Conservation (phyloP, 2,888 invertebrate species). For the Carcina quercana region DNA sequence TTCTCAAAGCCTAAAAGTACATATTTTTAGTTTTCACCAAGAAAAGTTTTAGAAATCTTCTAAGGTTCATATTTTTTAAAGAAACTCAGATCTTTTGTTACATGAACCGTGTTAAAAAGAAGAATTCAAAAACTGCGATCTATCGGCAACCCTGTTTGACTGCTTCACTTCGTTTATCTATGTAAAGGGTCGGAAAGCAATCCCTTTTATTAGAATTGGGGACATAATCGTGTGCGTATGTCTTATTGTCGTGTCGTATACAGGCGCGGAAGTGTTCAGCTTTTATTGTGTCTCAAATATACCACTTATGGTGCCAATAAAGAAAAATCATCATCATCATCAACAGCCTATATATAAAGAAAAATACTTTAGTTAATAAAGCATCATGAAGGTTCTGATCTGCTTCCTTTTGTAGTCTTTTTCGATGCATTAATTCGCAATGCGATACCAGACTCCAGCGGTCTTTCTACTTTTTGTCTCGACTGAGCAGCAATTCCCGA, state of each 20-base stretch:
- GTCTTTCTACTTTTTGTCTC: slow-evolving; percentile 32
- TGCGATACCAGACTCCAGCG: slow-evolving; percentile 14
- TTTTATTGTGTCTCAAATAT: slow-evolving; percentile 43
- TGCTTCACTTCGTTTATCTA: slow-evolving; percentile 60
- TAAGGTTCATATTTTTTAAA: too few species aligned
- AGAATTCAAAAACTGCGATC: too few species aligned
- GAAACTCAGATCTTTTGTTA: too few species aligned
- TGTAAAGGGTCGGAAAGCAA: slow-evolving; percentile 60
- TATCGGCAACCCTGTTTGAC: slow-evolving; percentile 23
- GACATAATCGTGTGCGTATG: slow-evolving; percentile 56
- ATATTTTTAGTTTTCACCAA: too few species aligned
- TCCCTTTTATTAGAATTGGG: slow-evolving; percentile 62
- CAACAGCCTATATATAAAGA: neutral
- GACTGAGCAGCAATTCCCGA: slow-evolving; percentile 34
- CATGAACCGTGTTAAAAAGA: too few species aligned
- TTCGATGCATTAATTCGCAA: slow-evolving; percentile 14
- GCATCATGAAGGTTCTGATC: too few species aligned
- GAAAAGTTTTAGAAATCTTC: too few species aligned
- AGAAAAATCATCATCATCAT: slow-evolving; percentile 12
- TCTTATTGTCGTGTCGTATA: slow-evolving; percentile 53
- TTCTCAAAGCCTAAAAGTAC: too few species aligned
- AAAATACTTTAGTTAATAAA: neutral
- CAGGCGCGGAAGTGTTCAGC: slow-evolving; percentile 38
- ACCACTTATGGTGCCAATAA: slow-evolving; percentile 37
- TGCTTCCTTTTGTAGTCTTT: neutral